phyloP scores from a whole-genome alignment of 2,797 vertebrate genomes.

The Harpagifer antarcticus region DNA sequence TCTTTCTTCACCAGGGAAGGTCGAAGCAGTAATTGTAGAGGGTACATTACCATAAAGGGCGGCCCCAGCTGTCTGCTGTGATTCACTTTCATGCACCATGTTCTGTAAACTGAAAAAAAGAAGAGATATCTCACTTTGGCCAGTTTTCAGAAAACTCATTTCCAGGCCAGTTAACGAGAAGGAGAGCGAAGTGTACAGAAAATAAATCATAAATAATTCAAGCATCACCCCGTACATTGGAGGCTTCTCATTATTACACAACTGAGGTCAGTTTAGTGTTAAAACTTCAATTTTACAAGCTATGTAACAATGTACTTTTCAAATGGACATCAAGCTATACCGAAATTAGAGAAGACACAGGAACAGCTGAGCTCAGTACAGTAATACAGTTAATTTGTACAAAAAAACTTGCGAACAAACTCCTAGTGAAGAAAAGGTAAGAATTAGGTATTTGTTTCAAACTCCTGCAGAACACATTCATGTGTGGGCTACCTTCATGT shows the following conservation, averaged over 20 bases:
- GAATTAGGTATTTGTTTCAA: background rate
- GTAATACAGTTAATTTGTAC: background rate
- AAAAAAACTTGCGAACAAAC: background rate
- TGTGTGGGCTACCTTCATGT: background rate
- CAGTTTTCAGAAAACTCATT: constrained; percentile 78
- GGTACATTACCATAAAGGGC: constrained; percentile 89
- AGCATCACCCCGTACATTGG: constrained; percentile 31
- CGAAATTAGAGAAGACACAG: constrained; percentile 4
- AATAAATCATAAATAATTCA: constrained; percentile 77
- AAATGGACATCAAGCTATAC: background rate
- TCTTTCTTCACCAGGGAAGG: constrained; percentile 85
- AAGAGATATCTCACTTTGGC: constrained; percentile 73
- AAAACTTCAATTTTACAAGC: constrained; percentile 54
- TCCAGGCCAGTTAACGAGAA: constrained; percentile 62
- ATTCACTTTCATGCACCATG: constrained; percentile 83
- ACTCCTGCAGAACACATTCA: constrained; percentile 1
- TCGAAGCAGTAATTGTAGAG: constrained; percentile 88
- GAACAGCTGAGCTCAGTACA: background rate
- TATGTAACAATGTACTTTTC: constrained; percentile 16
- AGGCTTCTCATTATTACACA: constrained; percentile 52
- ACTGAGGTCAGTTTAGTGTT: constrained; percentile 57
- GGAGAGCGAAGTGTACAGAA: constrained; percentile 50
- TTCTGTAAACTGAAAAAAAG: constrained; percentile 65
- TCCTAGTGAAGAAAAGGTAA: background rate
- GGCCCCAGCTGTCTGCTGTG: constrained; percentile 85